Base-by-base conservation (phyloP, 2,113 vertebrate genomes). In the Crotophaga sulcirostris region DNA sequence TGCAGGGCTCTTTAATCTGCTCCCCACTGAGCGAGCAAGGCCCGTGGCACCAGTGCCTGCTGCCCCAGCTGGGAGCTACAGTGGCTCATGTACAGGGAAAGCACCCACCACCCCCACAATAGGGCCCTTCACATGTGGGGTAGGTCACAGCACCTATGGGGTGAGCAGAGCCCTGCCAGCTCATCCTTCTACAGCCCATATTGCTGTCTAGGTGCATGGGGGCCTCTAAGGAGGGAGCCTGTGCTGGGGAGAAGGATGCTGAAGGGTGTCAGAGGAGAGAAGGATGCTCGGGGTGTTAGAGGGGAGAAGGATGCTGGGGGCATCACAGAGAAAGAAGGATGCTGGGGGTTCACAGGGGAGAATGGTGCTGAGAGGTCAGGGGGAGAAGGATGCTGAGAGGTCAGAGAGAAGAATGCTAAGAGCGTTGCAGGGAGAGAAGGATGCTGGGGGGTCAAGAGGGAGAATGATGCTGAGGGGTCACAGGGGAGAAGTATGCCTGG, bases 1-100 rank as follows among this genome's bases (percentile, higher is more conserved):
- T n/a, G 40, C 68, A 75, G 77, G 86, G 93, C 74, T 73, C 28
- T 91, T 91, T 97, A 97, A 97, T 96, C 94, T 80, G 90, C 80
- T 93, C 94, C 85, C 42, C 29, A 79, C 49, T 8, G 54, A 76
- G 74, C 0, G 0, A 87, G 21, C n/a, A 18, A 52, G 56, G 59
- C 80, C 52, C 23, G 6, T 3, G 51, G 77, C 74, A 69, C 36
- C 1, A 0, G 1, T 21, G 33, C 49, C n/a, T 52, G 54, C 34
- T 78, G 23, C 31, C 78, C 58, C 26, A 58, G 55, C 33, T 26
- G 24, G 64, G 51, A 2, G 10, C 70, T 56, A 25, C 10, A 24
- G 47, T 1, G 0, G 23, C 20, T 64, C 44, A 28, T n/a, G 66
- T 11, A 20, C 2, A 38, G 56, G 34, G 17, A 82, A 24, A 82